Evolutionary conservation across 2,113 vertebrate species (phyloP).

Genomic region (Phyllostomus discolor): DNA sequence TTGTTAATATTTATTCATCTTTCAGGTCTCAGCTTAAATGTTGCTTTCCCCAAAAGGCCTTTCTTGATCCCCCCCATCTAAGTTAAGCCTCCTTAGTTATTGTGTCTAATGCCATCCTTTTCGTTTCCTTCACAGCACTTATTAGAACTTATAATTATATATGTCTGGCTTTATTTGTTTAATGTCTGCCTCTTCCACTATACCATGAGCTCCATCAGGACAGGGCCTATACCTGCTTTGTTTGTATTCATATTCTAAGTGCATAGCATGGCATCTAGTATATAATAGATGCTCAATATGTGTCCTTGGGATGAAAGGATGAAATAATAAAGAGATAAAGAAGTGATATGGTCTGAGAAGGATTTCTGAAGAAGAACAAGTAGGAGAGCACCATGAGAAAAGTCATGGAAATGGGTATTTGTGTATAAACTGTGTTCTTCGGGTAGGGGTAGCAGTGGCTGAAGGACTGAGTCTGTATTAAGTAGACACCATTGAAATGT

Average conservation of each 20-base stretch:
- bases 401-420: background rate
- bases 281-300: background rate
- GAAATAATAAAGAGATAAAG: background rate
- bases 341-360: background rate
- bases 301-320: background rate
- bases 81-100: background rate
- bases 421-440: background rate
- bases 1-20: background rate
- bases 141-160: background rate
- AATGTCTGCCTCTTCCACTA: background rate
- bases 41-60: background rate
- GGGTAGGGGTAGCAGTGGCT: background rate
- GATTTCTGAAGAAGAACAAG: background rate
- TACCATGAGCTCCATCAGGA: background rate
- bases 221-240: background rate
- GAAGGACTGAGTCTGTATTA: background rate
- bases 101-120: background rate
- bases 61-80: background rate
- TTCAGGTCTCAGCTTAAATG: background rate
- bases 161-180: background rate
- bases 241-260: constrained; percentile 4
- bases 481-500: background rate
- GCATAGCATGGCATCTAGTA: background rate
- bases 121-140: background rate
- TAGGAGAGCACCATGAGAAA: background rate